Evolutionary conservation across 37 sponge, comb jelly and placozoan genomes (phyloP), one percentile per base, ranked within the genome.

Genomic region (Beroe ovata): DNA sequence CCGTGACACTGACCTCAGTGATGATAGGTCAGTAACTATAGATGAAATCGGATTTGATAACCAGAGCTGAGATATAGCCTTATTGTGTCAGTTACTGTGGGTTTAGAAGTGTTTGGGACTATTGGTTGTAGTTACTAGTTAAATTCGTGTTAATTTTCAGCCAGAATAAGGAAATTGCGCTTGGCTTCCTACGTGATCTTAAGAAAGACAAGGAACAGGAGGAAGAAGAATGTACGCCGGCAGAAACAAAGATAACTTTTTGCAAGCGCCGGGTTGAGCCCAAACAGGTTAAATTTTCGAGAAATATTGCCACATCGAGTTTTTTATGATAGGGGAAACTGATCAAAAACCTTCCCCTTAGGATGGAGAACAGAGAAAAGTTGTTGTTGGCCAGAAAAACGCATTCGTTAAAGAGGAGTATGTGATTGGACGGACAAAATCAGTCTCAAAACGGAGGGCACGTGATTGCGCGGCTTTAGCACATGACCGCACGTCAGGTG

Each of bases 401-500:
- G 84, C 54, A 1, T 42, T 77, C 4, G 84, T 77, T n/a, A 42
- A 77, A 19, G 54, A 77, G 28, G 84, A 77, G 28, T 77, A 77
- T 25, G 84, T 77, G 26, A 77, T 77, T n/a, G 84, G 84, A 14
- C 84, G 41, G 84, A 77, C 54, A 6, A 66, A 66, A 33, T 66
- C 69, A 25, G 36, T 30, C 32, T 66, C 69, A 2, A 66, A 66
- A 30, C 33, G 36, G 2, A 25, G 34, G 1, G 35, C 69, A 66
- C 69, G 69, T 66, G 69, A 25, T 16, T 25, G 69, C 36, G 33
- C 36, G 36, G 36, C 36, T 1, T 14, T 8, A 8, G 69, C 69
- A 33, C 63, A n/a, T n/a, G n/a, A n/a, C n/a, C n/a, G n/a, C n/a
- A n/a, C n/a, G n/a, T n/a, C n/a, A n/a, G n/a, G n/a, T n/a, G n/a